These are phyloP conservation scores for Coenonympha arcania DNA, from an alignment of 2,888 invertebrate species.

Conservation along the genomic window DNA sequence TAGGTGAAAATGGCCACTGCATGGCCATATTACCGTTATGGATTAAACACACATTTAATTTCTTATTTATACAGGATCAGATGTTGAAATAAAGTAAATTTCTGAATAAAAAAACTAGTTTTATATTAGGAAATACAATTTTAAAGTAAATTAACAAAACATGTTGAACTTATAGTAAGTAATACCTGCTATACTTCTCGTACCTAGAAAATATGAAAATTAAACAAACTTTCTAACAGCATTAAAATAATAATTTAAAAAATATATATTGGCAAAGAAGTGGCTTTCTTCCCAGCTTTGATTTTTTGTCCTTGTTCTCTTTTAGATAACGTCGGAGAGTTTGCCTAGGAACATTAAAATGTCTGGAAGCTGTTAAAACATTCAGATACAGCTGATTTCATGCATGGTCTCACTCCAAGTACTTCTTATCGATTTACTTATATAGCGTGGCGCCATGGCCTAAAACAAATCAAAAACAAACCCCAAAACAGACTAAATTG, in stretches of 20 bases:
- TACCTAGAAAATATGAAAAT: not conserved
- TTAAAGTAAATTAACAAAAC: not conserved
- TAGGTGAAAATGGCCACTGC: not conserved
- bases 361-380: not conserved
- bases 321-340: constrained; percentile 19
- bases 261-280: too few relatives aligned
- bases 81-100: not conserved
- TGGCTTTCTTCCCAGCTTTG: constrained; percentile 15
- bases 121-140: not conserved
- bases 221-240: too few relatives aligned
- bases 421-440: not conserved
- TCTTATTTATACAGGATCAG: not conserved
- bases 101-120: not conserved
- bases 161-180: too few relatives aligned
- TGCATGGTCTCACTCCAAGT: not conserved
- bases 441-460: not conserved
- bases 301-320: constrained; percentile 15
- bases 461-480: not conserved
- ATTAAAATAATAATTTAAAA: too few relatives aligned
- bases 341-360: constrained; percentile 4
- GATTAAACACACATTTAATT: not conserved
- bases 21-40: not conserved
- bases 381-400: not conserved
- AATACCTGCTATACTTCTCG: too few relatives aligned
- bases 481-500: not conserved